Percentiles rank a stretch among this genome's conserved stretches.
Conservation (phyloP, 2,888 invertebrate species). For the Psylliodes chrysocephalus region DNA sequence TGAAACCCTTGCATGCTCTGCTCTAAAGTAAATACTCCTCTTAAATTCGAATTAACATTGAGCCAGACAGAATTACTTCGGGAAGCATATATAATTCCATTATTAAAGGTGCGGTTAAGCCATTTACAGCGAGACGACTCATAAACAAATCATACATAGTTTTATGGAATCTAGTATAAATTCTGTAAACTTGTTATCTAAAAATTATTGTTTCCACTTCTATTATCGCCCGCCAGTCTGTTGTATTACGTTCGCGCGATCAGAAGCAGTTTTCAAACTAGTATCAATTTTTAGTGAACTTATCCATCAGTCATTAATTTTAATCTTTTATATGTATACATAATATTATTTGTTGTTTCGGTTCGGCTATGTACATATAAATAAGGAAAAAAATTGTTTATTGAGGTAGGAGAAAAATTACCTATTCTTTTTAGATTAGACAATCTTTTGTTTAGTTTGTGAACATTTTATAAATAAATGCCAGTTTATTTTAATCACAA, state of each 20-base stretch:
- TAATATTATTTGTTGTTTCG: background rate
- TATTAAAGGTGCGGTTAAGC: no score
- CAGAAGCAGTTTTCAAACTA: slow-evolving; percentile 1
- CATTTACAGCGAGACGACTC: background rate
- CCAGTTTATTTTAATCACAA: no score
- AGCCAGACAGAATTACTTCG: no score
- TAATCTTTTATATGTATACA: background rate
- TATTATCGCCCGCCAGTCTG: slow-evolving; percentile 18
- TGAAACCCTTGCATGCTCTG: no score
- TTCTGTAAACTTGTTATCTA: slow-evolving; percentile 16
- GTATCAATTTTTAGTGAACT: background rate
- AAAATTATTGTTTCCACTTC: slow-evolving; percentile 12
- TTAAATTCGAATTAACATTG: no score
- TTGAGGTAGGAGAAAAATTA: background rate
- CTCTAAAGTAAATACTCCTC: no score
- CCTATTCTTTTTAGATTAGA: no score
- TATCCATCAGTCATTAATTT: background rate
- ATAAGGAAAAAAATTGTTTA: background rate
- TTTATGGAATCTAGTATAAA: slow-evolving; percentile 3
- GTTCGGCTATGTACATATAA: background rate
- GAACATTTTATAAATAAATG: no score
- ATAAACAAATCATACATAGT: slow-evolving; percentile 4
- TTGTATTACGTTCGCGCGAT: background rate
- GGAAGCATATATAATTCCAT: no score
- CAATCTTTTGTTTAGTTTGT: no score